Base-by-base conservation (phyloP, 1,140 invertebrate genomes). In the Cardiocondyla obscurior region DNA sequence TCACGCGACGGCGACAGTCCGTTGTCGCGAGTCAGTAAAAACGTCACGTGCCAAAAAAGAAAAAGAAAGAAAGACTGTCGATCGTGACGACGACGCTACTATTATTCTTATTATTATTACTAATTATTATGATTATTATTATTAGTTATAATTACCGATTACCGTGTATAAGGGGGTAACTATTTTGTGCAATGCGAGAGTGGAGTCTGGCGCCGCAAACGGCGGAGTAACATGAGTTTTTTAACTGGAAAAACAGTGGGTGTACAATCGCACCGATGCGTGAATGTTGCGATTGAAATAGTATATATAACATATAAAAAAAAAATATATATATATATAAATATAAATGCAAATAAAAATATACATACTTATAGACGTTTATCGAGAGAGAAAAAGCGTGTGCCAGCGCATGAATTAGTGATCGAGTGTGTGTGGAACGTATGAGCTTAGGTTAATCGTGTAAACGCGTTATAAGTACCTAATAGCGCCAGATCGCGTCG, bases 351-450 rank as follows among this genome's bases (percentile, higher is more conserved):
- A 84, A 39, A 60, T 83, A 85, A 83, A 86, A 87, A 85, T 90
- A 91, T 90, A 87, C 58, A 88, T 88, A 88, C 83, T 57, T 88
- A 88, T 87, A 86, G 81, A 86, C 73, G 77, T 88, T 87, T 88
- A 82, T 85, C 22, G 85, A 62, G 16, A 55, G 16, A 74, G 39
- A 39, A 25, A 39, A 53, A 28, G 33, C n/a, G 33, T 81, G 55
- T 65, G 51, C 8, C 64, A 79, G 10, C 14, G 60, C 14, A 58
- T 14, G 65, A 42, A n/a, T 73, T 4, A 14, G n/a, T 33, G 51
- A 16, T 5, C 30, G 33, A 58, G 30, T 51, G 30, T 25, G 55
- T 25, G 36, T 49, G 57, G 65, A 30, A n/a, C 39, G 30, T 25
- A 22, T 58, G 39, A 12, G 44, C 12, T 57, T 87, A 87, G 86